Evolutionary conservation across 2,113 vertebrate species (phyloP).

Genomic region (Corythornis madagascariensis): DNA sequence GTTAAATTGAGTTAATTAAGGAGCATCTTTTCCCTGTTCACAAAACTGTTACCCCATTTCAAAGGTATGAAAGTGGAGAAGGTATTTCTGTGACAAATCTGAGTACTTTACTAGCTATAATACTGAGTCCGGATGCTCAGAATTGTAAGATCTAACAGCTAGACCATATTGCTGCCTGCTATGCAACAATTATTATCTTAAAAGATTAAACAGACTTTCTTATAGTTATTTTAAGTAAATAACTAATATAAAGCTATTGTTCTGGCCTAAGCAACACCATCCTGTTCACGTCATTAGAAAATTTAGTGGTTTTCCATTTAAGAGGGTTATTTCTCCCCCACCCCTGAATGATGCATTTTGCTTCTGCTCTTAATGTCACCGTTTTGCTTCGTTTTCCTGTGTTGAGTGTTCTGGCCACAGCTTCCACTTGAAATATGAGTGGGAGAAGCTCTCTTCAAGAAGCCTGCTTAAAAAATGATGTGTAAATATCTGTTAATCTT

Average conservation of each 20-base stretch:
- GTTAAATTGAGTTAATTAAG: not conserved
- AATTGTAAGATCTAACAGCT: not conserved
- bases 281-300: constrained; percentile 75
- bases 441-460: constrained; percentile 13
- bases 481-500: not conserved
- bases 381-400: constrained; percentile 68
- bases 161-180: not conserved
- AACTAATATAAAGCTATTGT: constrained; percentile 67
- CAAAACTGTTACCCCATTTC: not conserved
- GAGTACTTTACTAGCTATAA: not conserved
- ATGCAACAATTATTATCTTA: not conserved
- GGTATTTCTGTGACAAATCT: not conserved
- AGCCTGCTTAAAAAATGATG: not conserved
- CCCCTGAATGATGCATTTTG: constrained; percentile 47
- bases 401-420: constrained; percentile 47
- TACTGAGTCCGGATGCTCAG: not conserved
- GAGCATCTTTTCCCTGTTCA: not conserved
- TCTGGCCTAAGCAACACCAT: constrained; percentile 45
- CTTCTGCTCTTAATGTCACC: constrained; percentile 59
- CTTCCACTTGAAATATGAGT: constrained; percentile 58
- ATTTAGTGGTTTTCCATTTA: constrained; percentile 60
- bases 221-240: constrained; percentile 64
- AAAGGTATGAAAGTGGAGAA: not conserved
- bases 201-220: constrained; percentile 58
- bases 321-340: constrained; percentile 53